Base-by-base conservation (phyloP, 2,797 vertebrate genomes). In the Catharus ustulatus region DNA sequence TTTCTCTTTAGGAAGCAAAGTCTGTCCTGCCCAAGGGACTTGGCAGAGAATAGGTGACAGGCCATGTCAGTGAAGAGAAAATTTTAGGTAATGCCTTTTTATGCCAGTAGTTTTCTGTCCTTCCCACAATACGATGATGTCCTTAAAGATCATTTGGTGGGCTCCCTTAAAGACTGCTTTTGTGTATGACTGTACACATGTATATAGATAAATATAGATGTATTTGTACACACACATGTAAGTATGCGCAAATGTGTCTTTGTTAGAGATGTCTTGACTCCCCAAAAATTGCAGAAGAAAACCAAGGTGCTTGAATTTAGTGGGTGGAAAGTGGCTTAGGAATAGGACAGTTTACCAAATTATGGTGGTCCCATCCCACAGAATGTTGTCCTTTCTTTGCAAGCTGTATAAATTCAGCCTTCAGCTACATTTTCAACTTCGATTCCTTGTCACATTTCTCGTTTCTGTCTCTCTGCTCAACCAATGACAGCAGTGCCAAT, bases 321-420 rank as follows among this genome's bases (percentile, higher is more conserved):
- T 93, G 90, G 94, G 92, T 51, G 84, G 78, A 74, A 95, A 95
- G 58, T 69, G 84, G 66, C 68, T 91, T 95, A 85, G 94, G 95
- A 89, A 96, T 83, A 96, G 94, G 93, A 95, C 94, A 95, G 94
- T 95, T 96, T 94, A 94, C 84, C 76, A 89, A 96, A 96, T 95
- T 95, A 87, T 57, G 81, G 96, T 93, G 84, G 88, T 95, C 92
- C 76, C 91, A 89, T 85, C 94, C 94, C 84, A 96, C 91, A 94
- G 87, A 91, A 83, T 95, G 95, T 96, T 96, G 96, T 96, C 90
- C 83, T 95, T 95, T 86, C 91, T 93, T 94, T 96, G 76, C 92
- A 96, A 95, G 79, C 94, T 95, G 84, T 95, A 94, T 93, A 91
- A 95, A 93, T 94, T 93, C 92, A 96, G 87, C 91, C 94, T 95